Evolutionary conservation across 2,113 vertebrate genomes (phyloP).

Genomic region (Lota lota): DNA sequence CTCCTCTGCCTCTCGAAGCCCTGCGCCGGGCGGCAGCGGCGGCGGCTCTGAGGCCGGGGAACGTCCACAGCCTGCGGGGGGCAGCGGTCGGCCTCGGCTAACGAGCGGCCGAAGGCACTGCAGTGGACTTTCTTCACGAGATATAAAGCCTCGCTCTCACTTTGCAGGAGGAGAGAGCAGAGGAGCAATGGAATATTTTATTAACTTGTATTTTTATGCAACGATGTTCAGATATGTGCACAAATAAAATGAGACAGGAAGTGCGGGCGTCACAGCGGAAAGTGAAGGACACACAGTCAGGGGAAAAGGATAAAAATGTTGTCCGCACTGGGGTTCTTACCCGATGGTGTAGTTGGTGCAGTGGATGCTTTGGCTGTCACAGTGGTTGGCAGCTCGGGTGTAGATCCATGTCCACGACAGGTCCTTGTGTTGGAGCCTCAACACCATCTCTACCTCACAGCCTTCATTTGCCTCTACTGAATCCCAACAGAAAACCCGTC

Average conservation of each 20-base stretch:
- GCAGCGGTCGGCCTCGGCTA: slow-evolving; percentile 7
- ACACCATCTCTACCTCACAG: slow-evolving; percentile 58
- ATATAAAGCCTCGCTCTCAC: slow-evolving; percentile 69
- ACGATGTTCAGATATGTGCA: too few relatives aligned
- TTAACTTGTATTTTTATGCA: too few relatives aligned
- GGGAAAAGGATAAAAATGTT: too few relatives aligned
- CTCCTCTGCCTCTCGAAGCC: slow-evolving; percentile 55
- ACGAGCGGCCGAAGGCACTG: slow-evolving; percentile 28
- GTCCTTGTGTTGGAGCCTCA: slow-evolving; percentile 67
- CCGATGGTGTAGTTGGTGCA: slow-evolving; percentile 74
- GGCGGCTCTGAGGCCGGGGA: slow-evolving; percentile 14
- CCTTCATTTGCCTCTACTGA: slow-evolving; percentile 57
- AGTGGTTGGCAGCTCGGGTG: slow-evolving; percentile 42
- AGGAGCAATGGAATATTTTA: too few relatives aligned
- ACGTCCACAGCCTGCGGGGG: slow-evolving; percentile 22
- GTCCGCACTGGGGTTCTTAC: slow-evolving; percentile 42
- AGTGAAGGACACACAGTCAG: too few relatives aligned
- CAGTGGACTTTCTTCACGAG: slow-evolving; percentile 55
- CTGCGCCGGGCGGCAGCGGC: neutral
- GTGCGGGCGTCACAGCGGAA: too few relatives aligned
- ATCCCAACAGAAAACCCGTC: slow-evolving; percentile 15
- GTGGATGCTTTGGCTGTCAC: slow-evolving; percentile 45
- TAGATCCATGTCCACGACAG: slow-evolving; percentile 71
- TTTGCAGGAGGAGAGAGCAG: slow-evolving; percentile 29
- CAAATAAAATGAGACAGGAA: neutral